Evolutionary conservation across 1,140 invertebrate species (phyloP).

Genomic region (Nasonia longicornis): DNA sequence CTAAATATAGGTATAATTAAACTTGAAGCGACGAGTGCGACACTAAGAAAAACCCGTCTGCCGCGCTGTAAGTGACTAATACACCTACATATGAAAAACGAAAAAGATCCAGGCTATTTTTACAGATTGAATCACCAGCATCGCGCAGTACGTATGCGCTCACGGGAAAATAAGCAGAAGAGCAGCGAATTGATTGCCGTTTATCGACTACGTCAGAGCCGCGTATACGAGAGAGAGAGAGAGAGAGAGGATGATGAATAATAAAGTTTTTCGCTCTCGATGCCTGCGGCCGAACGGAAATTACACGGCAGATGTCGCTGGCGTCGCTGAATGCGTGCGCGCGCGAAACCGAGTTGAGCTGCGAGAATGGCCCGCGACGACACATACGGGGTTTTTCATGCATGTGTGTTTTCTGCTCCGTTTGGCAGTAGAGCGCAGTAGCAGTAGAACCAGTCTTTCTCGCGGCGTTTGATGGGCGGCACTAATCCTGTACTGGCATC

Average conservation of each 20-base stretch:
- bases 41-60: no score
- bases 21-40: no score
- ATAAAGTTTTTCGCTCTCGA: background rate
- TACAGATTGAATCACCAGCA: slow-evolving; percentile 34
- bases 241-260: background rate
- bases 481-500: no score
- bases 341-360: no score
- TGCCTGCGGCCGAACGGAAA: background rate
- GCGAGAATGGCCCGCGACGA: no score
- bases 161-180: background rate
- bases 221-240: no score
- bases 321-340: background rate
- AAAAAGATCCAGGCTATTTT: slow-evolving; percentile 23
- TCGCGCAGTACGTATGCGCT: no score
- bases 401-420: slow-evolving; percentile 34
- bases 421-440: slow-evolving; percentile 36
- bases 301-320: slow-evolving; percentile 7
- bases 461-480: background rate
- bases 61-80: no score
- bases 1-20: no score
- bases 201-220: slow-evolving; percentile 24
- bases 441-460: no score
- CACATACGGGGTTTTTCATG: no score
- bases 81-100: background rate
- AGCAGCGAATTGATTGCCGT: background rate